Percentiles rank a stretch among this genome's conserved stretches.
Evolutionary conservation across 2,113 vertebrate genomes (phyloP).

Genomic region (Heterotilapia buettikoferi): DNA sequence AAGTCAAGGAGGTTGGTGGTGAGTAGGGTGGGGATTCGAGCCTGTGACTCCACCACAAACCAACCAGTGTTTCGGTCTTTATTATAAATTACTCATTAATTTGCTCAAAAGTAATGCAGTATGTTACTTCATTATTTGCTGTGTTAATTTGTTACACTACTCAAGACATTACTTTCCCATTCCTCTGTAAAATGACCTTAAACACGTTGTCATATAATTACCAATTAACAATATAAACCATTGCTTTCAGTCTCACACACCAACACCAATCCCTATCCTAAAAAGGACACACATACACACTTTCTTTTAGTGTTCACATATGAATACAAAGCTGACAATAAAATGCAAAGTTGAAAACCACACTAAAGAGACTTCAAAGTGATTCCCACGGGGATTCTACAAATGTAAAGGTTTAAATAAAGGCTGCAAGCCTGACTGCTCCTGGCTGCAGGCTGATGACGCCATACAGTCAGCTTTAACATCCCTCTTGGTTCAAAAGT

Average conservation of each 20-base stretch:
- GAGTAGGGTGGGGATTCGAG: neutral
- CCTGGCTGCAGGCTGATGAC: neutral
- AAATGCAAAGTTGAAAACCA: neutral
- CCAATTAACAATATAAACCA: neutral
- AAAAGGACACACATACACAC: neutral
- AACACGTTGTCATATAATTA: neutral
- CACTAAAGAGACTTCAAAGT: neutral
- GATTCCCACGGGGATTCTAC: neutral
- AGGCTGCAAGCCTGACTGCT: neutral
- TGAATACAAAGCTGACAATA: neutral
- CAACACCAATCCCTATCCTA: neutral
- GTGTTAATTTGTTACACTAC: neutral
- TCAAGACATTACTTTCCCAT: neutral
- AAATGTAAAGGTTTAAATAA: neutral
- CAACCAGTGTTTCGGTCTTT: neutral
- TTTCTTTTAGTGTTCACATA: neutral
- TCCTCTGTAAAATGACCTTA: neutral
- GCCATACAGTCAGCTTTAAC: neutral
- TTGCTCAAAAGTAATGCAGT: neutral
- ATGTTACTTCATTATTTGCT: neutral
- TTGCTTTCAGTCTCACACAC: too few relatives aligned
- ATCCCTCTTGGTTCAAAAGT: neutral
- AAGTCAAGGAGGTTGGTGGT: neutral
- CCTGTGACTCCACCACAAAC: neutral
- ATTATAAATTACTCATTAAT: neutral